These are phyloP conservation scores for Tethea ocularis DNA, from an alignment of 2,888 invertebrate species.

Conservation along the genomic window DNA sequence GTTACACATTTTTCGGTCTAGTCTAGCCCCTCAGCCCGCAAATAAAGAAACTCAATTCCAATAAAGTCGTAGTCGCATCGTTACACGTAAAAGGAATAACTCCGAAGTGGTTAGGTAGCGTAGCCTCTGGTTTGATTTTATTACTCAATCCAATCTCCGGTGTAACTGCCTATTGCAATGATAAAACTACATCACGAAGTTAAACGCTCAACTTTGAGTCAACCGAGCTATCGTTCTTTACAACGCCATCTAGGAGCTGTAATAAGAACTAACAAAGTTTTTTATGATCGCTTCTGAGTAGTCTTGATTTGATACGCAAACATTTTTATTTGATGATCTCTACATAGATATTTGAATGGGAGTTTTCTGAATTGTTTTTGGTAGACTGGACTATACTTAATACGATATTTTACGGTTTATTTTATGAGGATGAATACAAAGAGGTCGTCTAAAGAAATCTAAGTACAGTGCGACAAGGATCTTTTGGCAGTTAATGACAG, in stretches of 20 bases:
- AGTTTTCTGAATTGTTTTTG: too few species aligned
- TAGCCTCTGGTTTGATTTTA: constrained; percentile 18
- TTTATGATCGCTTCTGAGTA: not conserved
- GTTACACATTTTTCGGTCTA: too few species aligned
- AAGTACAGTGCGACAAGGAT: too few species aligned
- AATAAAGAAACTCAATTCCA: too few species aligned
- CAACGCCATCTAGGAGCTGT: not conserved
- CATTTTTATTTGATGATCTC: too few species aligned
- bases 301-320: not conserved
- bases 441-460: too few species aligned
- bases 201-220: constrained; percentile 5
- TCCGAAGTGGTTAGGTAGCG: not conserved
- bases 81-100: constrained; percentile 1
- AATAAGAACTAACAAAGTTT: not conserved
- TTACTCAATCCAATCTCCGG: constrained; percentile 17
- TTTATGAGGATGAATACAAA: too few species aligned
- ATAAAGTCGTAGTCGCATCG: constrained; percentile 14
- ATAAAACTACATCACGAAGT: constrained; percentile 11
- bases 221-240: constrained; percentile 1
- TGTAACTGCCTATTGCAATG: constrained; percentile 13
- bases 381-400: too few species aligned
- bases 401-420: too few species aligned
- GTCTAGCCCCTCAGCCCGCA: too few species aligned
- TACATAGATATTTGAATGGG: too few species aligned
- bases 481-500: too few species aligned